phyloP scores from a whole-genome alignment of 2,888 invertebrate genomes.

The Chloroclystis v-ata region DNA sequence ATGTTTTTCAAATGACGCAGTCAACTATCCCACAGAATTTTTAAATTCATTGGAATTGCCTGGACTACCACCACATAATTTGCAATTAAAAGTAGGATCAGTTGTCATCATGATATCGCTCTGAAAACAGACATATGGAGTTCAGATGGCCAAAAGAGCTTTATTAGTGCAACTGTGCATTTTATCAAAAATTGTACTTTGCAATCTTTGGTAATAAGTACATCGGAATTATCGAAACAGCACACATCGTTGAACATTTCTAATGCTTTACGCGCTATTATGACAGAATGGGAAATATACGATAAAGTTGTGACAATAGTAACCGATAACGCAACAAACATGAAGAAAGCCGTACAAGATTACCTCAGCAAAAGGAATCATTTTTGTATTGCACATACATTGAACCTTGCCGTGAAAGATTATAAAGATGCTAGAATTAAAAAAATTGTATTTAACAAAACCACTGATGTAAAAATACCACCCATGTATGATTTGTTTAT shows the following conservation, averaged over 20 bases:
- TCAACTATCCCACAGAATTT: conserved; percentile 40
- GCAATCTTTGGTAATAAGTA: conserved; percentile 4
- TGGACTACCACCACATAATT: conserved; percentile 37
- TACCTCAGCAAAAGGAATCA: conserved; percentile 22
- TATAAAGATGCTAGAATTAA: no score
- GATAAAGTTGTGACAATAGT: conserved; percentile 6
- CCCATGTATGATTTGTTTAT: no score
- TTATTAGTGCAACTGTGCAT: conserved; percentile 12
- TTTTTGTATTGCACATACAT: conserved; percentile 27
- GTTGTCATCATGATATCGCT: conserved; percentile 5
- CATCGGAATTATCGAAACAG: background rate
- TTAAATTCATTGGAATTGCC: conserved; percentile 37
- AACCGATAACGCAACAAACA: conserved; percentile 3
- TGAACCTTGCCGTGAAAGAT: conserved; percentile 26
- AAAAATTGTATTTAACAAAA: no score
- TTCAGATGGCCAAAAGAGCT: conserved; percentile 13
- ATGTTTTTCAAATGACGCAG: conserved; percentile 30
- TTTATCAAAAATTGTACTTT: conserved; percentile 9
- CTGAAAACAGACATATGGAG: conserved; percentile 14
- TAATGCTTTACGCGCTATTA: background rate
- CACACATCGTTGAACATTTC: background rate
- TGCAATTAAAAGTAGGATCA: conserved; percentile 28
- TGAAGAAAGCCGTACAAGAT: conserved; percentile 19
- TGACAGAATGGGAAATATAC: conserved; percentile 1
- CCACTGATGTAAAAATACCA: no score